Percentiles rank a stretch among this genome's conserved stretches.
Conservation (phyloP, 2,113 vertebrate genomes). For the Anguilla rostrata region DNA sequence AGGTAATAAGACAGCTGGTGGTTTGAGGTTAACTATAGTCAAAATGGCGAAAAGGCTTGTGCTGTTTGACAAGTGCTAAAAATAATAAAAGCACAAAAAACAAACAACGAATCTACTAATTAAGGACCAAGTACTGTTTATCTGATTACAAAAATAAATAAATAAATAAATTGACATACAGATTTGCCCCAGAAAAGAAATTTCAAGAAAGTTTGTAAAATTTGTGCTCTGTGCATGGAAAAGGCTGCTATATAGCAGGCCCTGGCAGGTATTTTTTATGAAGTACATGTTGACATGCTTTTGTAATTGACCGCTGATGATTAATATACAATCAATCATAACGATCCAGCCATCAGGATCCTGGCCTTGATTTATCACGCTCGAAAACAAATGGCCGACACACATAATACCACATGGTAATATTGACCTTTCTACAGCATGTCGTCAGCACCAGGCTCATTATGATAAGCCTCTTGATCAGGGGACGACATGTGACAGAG, state of each 20-base stretch:
- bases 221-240: neutral
- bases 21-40: neutral
- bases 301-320: constrained; percentile 12
- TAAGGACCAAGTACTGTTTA: neutral
- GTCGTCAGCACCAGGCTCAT: constrained; percentile 14
- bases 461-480: constrained; percentile 23
- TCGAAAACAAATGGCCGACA: constrained; percentile 14
- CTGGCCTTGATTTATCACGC: constrained; percentile 19
- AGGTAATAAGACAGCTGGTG: neutral
- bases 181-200: neutral
- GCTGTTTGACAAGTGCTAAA: neutral
- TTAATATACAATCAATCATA: constrained; percentile 5
- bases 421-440: constrained; percentile 23
- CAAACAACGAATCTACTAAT: neutral
- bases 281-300: constrained; percentile 8
- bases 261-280: neutral
- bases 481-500: constrained; percentile 21
- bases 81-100: neutral
- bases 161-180: neutral
- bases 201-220: neutral
- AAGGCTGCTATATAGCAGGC: neutral
- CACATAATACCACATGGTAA: constrained; percentile 16
- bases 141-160: neutral
- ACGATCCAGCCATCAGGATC: neutral
- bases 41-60: neutral